phyloP scores from a whole-genome alignment of 1,140 invertebrate species.

The Brachionus paranguensis region DNA sequence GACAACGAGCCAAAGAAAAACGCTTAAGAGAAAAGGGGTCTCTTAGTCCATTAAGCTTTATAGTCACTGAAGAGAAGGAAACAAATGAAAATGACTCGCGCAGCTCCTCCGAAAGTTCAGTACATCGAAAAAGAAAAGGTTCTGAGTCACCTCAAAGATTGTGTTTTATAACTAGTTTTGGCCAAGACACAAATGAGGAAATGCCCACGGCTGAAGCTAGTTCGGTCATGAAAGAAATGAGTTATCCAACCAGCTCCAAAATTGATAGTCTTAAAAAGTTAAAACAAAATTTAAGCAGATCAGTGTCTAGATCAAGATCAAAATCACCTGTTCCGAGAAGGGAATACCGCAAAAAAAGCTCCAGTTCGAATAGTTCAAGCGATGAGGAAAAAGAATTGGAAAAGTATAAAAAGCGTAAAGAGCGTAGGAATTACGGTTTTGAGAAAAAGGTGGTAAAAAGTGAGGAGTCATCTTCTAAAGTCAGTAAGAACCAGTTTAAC shows the following conservation, averaged over 20 bases:
- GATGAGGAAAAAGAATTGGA: slow-evolving; percentile 33
- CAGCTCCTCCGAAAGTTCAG: background rate
- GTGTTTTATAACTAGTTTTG: slow-evolving; percentile 34
- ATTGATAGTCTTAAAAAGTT: background rate
- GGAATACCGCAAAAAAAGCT: background rate
- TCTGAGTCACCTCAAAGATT: background rate
- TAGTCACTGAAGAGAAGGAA: background rate
- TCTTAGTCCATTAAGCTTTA: slow-evolving; percentile 18
- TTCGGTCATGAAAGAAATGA: background rate
- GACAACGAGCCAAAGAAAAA: slow-evolving; percentile 22
- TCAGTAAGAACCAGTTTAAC: slow-evolving; percentile 36
- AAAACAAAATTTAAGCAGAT: slow-evolving; percentile 8
- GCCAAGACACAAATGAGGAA: background rate
- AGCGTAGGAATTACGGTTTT: background rate
- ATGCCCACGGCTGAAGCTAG: background rate
- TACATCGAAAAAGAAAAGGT: slow-evolving; percentile 9
- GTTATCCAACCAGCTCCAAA: background rate
- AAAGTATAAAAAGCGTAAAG: slow-evolving; percentile 22
- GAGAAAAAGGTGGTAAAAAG: background rate
- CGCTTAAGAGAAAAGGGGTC: slow-evolving; percentile 3
- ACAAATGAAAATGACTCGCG: background rate
- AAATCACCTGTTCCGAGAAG: background rate
- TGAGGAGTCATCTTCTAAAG: slow-evolving; percentile 22
- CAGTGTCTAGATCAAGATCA: background rate
- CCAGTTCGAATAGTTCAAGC: background rate